Conservation (phyloP, 2,797 vertebrate genomes). For the Chaunax sp. region DNA sequence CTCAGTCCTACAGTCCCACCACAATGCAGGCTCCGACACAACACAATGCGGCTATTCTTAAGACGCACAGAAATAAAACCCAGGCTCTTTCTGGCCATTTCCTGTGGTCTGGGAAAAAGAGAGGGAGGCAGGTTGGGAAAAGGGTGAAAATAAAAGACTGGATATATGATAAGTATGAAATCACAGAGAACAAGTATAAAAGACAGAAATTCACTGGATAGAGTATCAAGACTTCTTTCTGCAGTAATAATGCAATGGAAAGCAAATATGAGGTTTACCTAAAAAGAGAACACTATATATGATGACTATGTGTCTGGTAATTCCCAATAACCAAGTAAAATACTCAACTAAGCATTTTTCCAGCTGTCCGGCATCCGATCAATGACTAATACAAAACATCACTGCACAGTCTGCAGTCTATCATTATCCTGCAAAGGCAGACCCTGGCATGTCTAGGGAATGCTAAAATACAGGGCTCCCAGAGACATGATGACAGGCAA, state of each 20-base stretch:
- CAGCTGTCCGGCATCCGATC: slow-evolving; percentile 59
- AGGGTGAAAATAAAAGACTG: slow-evolving; percentile 33
- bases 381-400: slow-evolving; percentile 58
- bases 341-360: slow-evolving; percentile 47
- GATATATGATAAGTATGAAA: slow-evolving; percentile 31
- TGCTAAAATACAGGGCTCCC: slow-evolving; percentile 59
- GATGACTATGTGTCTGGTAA: slow-evolving; percentile 9
- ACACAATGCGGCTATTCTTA: slow-evolving; percentile 83
- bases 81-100: slow-evolving; percentile 69
- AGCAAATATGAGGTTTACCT: slow-evolving; percentile 21
- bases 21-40: slow-evolving; percentile 68
- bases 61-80: slow-evolving; percentile 72
- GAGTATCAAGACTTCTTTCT: background rate
- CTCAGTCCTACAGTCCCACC: slow-evolving; percentile 68
- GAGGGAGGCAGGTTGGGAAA: slow-evolving; percentile 52
- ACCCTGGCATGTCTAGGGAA: slow-evolving; percentile 65
- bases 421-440: slow-evolving; percentile 68
- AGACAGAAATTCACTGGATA: slow-evolving; percentile 20
- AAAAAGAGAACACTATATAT: slow-evolving; percentile 14
- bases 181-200: background rate
- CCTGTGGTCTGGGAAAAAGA: slow-evolving; percentile 74
- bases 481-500: slow-evolving; percentile 58
- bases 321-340: slow-evolving; percentile 26
- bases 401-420: slow-evolving; percentile 54
- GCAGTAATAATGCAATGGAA: background rate